These are phyloP conservation scores for Aspidoscelis tigris DNA, from an alignment of 2,113 vertebrate species.

Conservation along the genomic window DNA sequence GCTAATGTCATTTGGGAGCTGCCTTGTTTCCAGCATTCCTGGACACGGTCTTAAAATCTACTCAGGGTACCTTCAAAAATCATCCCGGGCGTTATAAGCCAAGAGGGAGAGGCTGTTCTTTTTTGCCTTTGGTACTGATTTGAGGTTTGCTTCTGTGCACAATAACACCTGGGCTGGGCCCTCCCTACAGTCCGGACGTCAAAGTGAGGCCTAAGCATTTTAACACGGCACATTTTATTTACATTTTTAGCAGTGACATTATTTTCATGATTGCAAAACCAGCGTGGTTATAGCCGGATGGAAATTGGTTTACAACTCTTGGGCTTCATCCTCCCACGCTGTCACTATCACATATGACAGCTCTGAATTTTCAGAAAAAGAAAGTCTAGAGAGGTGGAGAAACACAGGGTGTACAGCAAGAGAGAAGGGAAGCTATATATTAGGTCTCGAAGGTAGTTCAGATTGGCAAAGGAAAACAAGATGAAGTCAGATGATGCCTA, in stretches of 20 bases:
- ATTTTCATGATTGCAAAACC: conserved; percentile 34
- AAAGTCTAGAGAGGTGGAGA: conserved; percentile 1
- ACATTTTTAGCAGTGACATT: conserved; percentile 32
- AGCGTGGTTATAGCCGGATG: conserved; percentile 21
- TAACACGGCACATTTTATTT: conserved; percentile 14
- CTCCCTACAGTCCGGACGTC: conserved; percentile 13
- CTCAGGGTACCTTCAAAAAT: conserved; percentile 18
- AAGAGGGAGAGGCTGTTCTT: conserved; percentile 17
- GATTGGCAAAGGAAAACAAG: background rate
- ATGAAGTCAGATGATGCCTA: background rate
- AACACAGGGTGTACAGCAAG: background rate
- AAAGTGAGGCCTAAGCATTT: conserved; percentile 16
- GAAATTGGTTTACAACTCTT: conserved; percentile 24
- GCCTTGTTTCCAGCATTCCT: conserved; percentile 1
- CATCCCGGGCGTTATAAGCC: conserved; percentile 25
- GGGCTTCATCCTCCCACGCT: conserved; percentile 10
- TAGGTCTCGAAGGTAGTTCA: background rate
- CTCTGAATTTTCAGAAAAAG: conserved; percentile 26
- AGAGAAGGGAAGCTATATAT: background rate
- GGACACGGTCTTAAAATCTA: conserved; percentile 26
- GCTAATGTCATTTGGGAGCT: conserved; percentile 26
- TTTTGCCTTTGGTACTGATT: background rate
- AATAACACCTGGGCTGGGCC: conserved; percentile 13
- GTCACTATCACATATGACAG: conserved; percentile 11
- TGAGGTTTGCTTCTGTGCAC: conserved; percentile 16